Percentiles rank a stretch among this genome's conserved stretches.
These are phyloP conservation scores for Alosa alosa DNA, from an alignment of 2,113 vertebrate genomes.

Conservation along the genomic window DNA sequence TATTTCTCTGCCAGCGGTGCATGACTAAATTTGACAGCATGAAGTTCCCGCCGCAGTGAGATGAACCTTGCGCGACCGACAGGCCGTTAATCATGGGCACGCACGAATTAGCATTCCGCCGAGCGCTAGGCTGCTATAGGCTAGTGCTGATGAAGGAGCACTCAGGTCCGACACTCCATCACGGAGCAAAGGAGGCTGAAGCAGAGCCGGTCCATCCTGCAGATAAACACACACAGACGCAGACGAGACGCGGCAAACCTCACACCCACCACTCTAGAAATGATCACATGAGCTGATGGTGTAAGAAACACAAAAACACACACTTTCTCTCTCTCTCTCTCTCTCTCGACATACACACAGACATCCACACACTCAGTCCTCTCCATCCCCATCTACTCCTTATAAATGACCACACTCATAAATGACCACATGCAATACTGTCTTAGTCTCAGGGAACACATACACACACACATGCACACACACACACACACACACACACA, in stretches of 20 bases:
- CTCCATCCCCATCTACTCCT: too few relatives aligned
- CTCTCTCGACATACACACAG: too few relatives aligned
- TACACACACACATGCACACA: not conserved
- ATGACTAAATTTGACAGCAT: slow-evolving; percentile 44
- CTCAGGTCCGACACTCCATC: not conserved
- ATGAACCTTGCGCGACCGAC: slow-evolving; percentile 36
- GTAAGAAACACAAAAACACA: not conserved
- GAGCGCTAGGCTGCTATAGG: not conserved
- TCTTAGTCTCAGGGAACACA: not conserved
- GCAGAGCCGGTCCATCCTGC: not conserved
- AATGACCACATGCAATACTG: not conserved
- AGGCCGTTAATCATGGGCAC: slow-evolving; percentile 32
- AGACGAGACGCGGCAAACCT: not conserved
- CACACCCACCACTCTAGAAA: slow-evolving; percentile 8
- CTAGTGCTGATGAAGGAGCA: not conserved
- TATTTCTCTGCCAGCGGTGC: slow-evolving; percentile 29
- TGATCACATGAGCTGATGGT: too few relatives aligned
- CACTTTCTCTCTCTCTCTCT: not conserved
- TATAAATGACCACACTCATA: not conserved
- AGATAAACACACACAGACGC: not conserved
- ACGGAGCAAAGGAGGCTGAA: not conserved
- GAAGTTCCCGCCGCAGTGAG: slow-evolving; percentile 35
- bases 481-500: not conserved
- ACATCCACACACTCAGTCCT: too few relatives aligned
- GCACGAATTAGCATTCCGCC: slow-evolving; percentile 32